A percentile compares a stretch with the other conserved stretches of the same genome.
These are phyloP conservation scores for Virgularia gustaviana DNA, from an alignment of 92 coral and sea anemone species.

Conservation along the genomic window DNA sequence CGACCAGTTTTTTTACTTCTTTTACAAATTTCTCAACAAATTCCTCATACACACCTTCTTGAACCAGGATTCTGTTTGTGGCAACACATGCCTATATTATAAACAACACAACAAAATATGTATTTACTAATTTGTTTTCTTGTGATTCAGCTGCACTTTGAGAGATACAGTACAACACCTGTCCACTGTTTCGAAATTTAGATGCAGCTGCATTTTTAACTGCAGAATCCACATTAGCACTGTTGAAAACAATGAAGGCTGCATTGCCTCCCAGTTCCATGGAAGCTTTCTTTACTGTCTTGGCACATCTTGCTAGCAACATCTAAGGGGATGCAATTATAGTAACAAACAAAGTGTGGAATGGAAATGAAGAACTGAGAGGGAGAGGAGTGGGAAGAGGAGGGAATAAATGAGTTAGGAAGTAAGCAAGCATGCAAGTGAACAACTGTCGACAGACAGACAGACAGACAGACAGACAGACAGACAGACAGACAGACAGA, in stretches of 20 bases:
- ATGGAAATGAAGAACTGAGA: neutral
- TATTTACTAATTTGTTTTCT: neutral
- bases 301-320: conserved; percentile 40
- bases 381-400: neutral
- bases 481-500: too few relatives aligned
- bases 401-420: too few relatives aligned
- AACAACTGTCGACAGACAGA: too few relatives aligned
- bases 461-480: too few relatives aligned
- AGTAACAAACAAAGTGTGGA: neutral
- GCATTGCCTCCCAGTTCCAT: conserved; percentile 57
- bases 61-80: conserved; percentile 43
- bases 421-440: too few relatives aligned
- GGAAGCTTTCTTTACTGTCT: conserved; percentile 45
- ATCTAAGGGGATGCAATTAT: too few relatives aligned
- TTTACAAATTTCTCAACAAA: conserved; percentile 44
- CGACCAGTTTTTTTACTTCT: conserved; percentile 32
- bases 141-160: neutral
- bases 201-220: conserved; percentile 44
- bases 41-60: conserved; percentile 49
- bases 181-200: conserved; percentile 52
- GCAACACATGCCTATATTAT: conserved; percentile 46
- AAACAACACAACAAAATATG: too few relatives aligned
- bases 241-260: conserved; percentile 49
- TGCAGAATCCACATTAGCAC: conserved; percentile 47
- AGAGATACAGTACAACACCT: conserved; percentile 13